phyloP scores from a whole-genome alignment of 2,113 vertebrate genomes.

The Procavia capensis region DNA sequence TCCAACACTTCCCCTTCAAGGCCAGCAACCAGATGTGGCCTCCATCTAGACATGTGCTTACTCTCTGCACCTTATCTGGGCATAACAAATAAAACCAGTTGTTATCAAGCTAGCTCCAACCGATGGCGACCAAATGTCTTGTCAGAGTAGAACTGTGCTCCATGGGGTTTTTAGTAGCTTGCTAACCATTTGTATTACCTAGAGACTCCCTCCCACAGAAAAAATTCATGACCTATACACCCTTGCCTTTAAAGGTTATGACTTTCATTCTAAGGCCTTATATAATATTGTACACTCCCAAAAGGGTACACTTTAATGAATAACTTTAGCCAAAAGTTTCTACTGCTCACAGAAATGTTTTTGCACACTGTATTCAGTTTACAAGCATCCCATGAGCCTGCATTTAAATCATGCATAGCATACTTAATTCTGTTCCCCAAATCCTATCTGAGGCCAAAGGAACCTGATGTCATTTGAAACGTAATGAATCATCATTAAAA shows the following conservation, averaged over 20 bases:
- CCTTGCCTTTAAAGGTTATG: not conserved
- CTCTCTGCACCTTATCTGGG: not conserved
- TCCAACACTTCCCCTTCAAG: not conserved
- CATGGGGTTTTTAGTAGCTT: too few relatives aligned
- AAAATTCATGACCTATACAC: not conserved
- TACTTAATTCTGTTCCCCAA: not conserved
- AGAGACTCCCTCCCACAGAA: too few relatives aligned
- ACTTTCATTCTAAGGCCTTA: not conserved
- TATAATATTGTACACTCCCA: not conserved
- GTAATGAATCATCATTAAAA: not conserved
- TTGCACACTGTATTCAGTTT: not conserved
- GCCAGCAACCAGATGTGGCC: not conserved
- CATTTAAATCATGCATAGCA: not conserved
- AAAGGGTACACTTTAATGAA: not conserved
- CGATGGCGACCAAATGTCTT: too few relatives aligned
- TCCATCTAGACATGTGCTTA: not conserved
- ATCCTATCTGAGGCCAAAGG: not conserved
- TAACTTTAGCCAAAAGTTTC: not conserved
- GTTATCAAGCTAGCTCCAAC: too few relatives aligned
- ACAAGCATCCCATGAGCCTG: not conserved
- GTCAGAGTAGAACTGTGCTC: too few relatives aligned
- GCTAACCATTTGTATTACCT: too few relatives aligned
- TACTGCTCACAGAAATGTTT: not conserved
- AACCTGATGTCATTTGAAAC: not conserved
- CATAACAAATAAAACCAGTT: too few relatives aligned